Evolutionary conservation across 2,888 invertebrate species (phyloP).

Genomic region (Mylabris sibirica): DNA sequence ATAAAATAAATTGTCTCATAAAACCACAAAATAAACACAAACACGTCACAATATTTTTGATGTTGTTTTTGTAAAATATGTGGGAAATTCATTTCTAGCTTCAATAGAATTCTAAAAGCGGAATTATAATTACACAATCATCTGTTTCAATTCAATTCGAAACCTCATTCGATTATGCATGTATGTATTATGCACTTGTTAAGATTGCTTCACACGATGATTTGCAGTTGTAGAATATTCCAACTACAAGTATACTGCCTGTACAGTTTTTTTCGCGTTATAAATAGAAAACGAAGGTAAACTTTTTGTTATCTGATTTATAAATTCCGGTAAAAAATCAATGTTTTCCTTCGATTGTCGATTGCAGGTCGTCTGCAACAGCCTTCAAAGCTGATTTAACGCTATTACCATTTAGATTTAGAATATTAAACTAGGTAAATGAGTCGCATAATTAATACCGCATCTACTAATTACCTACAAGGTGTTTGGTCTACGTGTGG

Average conservation of each 20-base stretch:
- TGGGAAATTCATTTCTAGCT: neutral
- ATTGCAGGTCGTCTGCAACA: neutral
- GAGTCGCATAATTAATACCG: too few relatives aligned
- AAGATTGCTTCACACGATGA: too few relatives aligned
- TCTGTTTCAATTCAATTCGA: neutral
- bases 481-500: too few relatives aligned
- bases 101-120: too few relatives aligned
- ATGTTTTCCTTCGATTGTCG: neutral
- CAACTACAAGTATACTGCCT: neutral
- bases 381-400: neutral
- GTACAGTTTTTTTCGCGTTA: neutral
- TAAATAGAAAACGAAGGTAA: neutral
- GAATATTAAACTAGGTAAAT: neutral
- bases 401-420: neutral
- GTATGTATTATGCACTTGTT: too few relatives aligned
- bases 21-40: neutral
- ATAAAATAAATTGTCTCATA: neutral
- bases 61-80: neutral
- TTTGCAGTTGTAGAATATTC: too few relatives aligned
- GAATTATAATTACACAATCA: too few relatives aligned
- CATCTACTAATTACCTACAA: too few relatives aligned
- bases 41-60: neutral
- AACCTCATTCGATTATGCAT: too few relatives aligned
- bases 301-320: neutral
- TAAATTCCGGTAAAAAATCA: neutral